Conservation (phyloP, 2,888 invertebrate genomes). For the Ecliptopera silaceata region DNA sequence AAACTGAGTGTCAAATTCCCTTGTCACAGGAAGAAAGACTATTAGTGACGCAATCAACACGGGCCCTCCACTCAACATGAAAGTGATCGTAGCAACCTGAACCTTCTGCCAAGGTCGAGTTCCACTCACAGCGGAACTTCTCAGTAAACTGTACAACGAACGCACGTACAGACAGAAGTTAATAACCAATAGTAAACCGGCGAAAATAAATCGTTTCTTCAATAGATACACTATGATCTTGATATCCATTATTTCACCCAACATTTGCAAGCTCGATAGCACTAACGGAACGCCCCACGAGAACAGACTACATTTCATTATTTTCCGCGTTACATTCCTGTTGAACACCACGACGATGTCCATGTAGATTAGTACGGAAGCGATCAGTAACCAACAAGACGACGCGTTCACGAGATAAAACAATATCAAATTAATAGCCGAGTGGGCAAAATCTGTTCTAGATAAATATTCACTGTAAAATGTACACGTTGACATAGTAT, state of each 20-base stretch:
- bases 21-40: slow-evolving; percentile 1
- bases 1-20: neutral
- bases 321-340: slow-evolving; percentile 13
- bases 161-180: slow-evolving; percentile 18
- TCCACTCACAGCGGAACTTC: neutral
- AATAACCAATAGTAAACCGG: slow-evolving; percentile 4
- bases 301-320: slow-evolving; percentile 27
- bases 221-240: neutral
- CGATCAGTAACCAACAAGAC: slow-evolving; percentile 31
- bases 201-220: slow-evolving; percentile 8
- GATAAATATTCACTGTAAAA: neutral
- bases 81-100: slow-evolving; percentile 14
- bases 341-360: slow-evolving; percentile 32
- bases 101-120: slow-evolving; percentile 11
- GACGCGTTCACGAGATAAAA: slow-evolving; percentile 22
- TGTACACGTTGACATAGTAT: slow-evolving; percentile 7
- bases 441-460: neutral
- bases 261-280: neutral
- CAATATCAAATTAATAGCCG: neutral
- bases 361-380: slow-evolving; percentile 28
- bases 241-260: neutral
- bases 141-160: slow-evolving; percentile 14
- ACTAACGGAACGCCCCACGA: slow-evolving; percentile 29
- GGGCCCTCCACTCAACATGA: slow-evolving; percentile 14
- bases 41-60: slow-evolving; percentile 4